Conservation (phyloP, 2,888 invertebrate species). For the Pristionchus maxplancki region DNA sequence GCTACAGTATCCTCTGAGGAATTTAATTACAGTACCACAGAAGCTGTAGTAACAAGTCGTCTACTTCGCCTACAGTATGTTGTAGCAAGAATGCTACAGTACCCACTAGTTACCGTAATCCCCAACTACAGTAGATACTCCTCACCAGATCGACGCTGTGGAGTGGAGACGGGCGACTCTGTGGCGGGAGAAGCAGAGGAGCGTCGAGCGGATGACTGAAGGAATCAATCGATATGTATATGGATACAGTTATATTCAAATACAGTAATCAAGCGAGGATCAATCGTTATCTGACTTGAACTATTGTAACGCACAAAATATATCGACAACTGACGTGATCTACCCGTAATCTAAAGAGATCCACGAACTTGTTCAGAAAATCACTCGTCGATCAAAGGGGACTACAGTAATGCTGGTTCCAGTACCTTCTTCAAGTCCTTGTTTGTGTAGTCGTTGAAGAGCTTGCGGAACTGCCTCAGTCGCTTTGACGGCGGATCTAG, state of each 20-base stretch:
- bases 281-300: neutral
- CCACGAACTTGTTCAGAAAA: no score
- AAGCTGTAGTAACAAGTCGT: no score
- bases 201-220: neutral
- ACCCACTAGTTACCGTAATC: neutral
- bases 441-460: slow-evolving; percentile 27
- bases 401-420: neutral
- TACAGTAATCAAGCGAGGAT: neutral
- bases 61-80: neutral
- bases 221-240: no score
- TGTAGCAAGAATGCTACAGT: neutral
- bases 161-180: neutral
- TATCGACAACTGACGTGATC: no score
- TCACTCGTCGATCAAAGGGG: neutral
- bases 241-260: no score
- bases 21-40: no score
- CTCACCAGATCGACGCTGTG: slow-evolving; percentile 7
- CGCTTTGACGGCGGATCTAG: neutral
- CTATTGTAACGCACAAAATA: no score
- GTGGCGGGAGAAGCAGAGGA: neutral
- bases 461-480: slow-evolving; percentile 14
- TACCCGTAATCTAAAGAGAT: no score
- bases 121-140: neutral
- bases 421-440: neutral
- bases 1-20: neutral